These are phyloP conservation scores for Resseliella maxima DNA, from an alignment of 2,888 invertebrate genomes.

Conservation along the genomic window DNA sequence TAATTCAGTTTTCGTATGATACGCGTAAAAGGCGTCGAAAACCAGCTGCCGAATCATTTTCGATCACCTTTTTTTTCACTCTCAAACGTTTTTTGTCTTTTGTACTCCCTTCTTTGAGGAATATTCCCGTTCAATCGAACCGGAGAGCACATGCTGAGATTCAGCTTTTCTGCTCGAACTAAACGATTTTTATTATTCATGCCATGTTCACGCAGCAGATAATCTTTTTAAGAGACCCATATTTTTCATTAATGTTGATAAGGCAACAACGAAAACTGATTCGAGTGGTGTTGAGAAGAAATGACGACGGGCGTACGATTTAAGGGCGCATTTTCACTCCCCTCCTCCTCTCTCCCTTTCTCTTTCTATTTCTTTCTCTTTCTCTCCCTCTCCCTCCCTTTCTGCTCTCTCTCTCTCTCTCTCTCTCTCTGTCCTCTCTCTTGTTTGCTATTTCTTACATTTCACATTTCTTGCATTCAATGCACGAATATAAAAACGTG, in stretches of 20 bases:
- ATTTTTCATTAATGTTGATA: constrained; percentile 52
- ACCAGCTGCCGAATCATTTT: background rate
- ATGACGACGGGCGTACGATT: background rate
- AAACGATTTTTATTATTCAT: constrained; percentile 54
- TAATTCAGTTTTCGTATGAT: background rate
- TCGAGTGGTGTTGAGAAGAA: background rate
- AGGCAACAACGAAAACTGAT: constrained; percentile 12
- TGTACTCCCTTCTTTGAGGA: too few relatives aligned
- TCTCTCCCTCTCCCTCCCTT: too few relatives aligned
- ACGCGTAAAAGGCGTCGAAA: background rate
- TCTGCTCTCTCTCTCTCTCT: too few relatives aligned
- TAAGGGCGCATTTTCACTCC: background rate
- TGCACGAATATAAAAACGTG: background rate
- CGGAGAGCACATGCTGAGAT: constrained; percentile 37
- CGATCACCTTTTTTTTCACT: background rate
- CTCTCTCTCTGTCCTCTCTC: too few relatives aligned
- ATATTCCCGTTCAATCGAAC: too few relatives aligned
- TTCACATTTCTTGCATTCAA: too few relatives aligned
- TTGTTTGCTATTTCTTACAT: too few relatives aligned
- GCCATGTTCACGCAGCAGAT: constrained; percentile 53
- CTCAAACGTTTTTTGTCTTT: too few relatives aligned
- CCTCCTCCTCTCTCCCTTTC: too few relatives aligned
- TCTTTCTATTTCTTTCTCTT: too few relatives aligned
- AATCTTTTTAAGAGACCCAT: constrained; percentile 50
- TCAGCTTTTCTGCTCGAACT: background rate